Conservation (phyloP, 1,140 invertebrate genomes). For the Tenebrio molitor region DNA sequence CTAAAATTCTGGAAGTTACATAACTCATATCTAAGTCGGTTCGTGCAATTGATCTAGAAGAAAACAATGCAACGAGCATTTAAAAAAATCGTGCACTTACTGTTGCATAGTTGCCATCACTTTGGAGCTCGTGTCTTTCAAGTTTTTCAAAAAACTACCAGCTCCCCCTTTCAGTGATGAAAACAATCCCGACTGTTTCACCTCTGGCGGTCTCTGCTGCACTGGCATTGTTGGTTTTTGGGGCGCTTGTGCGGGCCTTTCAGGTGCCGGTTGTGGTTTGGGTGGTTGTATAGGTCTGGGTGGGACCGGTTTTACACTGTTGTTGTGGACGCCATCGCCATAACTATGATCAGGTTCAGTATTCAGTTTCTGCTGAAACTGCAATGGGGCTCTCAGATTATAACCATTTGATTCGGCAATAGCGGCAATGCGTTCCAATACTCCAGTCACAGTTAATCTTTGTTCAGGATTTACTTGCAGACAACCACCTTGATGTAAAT, state of each 20-base stretch:
- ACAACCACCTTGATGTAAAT: constrained; percentile 76
- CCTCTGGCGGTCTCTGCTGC: constrained; percentile 55
- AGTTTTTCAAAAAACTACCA: constrained; percentile 90
- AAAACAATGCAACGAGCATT: no score
- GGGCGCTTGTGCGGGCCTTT: constrained; percentile 64
- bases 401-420: constrained; percentile 88
- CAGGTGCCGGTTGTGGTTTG: constrained; percentile 53
- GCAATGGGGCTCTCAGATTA: constrained; percentile 82
- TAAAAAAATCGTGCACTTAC: no score
- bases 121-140: constrained; percentile 96
- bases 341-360: neutral
- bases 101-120: constrained; percentile 97
- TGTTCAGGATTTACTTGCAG: constrained; percentile 85
- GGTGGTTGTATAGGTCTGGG: constrained; percentile 60
- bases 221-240: constrained; percentile 58
- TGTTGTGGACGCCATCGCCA: constrained; percentile 41
- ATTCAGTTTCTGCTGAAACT: constrained; percentile 73
- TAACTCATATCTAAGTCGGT: constrained; percentile 92
- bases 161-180: constrained; percentile 87
- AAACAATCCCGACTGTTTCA: constrained; percentile 73
- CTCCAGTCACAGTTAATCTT: constrained; percentile 80
- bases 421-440: constrained; percentile 88
- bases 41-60: constrained; percentile 85
- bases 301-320: constrained; percentile 60
- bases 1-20: constrained; percentile 88